A percentile compares a stretch with the other conserved stretches of the same genome.
These are phyloP conservation scores for Aptenodytes forsteri DNA, from an alignment of 2,113 vertebrate genomes.

Conservation along the genomic window DNA sequence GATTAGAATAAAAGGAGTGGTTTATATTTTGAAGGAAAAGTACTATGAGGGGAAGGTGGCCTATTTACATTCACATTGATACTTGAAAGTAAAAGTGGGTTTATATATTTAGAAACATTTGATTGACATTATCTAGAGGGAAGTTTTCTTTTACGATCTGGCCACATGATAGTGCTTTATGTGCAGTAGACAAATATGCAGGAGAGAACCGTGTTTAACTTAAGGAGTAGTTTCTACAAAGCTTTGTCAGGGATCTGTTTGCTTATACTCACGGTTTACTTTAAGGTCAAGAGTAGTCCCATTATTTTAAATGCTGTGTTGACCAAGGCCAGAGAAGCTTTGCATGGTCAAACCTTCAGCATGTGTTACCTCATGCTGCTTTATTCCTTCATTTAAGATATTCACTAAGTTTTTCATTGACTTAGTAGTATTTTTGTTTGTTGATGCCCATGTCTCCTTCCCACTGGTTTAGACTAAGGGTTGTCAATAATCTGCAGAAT, in stretches of 20 bases:
- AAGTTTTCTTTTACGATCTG: not conserved
- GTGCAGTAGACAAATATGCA: not conserved
- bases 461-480: not conserved
- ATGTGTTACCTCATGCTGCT: not conserved
- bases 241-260: not conserved
- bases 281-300: not conserved
- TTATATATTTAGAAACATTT: not conserved
- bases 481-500: not conserved
- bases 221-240: not conserved
- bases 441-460: not conserved
- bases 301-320: not conserved
- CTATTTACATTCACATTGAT: not conserved
- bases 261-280: not conserved
- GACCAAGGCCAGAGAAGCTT: not conserved
- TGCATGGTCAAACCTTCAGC: not conserved
- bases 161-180: not conserved
- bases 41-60: not conserved
- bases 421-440: not conserved
- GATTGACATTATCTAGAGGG: not conserved
- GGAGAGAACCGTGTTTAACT: not conserved
- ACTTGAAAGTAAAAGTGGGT: not conserved
- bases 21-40: not conserved
- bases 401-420: not conserved
- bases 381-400: not conserved
- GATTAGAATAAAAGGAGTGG: not conserved